These are phyloP conservation scores for Mechanitis messenoides DNA, from an alignment of 2,888 invertebrate genomes.

Conservation along the genomic window DNA sequence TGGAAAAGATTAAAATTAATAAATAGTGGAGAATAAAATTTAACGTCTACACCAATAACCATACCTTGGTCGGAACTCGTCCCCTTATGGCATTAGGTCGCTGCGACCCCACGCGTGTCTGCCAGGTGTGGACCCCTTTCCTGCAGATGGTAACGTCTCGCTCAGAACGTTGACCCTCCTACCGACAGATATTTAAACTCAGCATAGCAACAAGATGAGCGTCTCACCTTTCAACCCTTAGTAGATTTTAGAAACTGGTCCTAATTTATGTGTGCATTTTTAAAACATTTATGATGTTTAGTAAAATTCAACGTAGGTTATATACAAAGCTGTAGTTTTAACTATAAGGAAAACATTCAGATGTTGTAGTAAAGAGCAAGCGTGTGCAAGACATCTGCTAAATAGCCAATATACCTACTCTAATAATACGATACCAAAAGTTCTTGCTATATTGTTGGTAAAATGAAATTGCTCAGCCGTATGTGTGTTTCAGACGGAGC, in stretches of 20 bases:
- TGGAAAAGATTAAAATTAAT: too few species aligned
- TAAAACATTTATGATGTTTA: too few species aligned
- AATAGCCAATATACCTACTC: too few species aligned
- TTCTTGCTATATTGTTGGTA: background rate
- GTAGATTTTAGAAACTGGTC: too few species aligned
- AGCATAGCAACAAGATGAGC: constrained; percentile 26
- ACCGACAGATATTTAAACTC: constrained; percentile 27
- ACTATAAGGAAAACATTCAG: too few species aligned
- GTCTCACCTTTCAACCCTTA: constrained; percentile 15
- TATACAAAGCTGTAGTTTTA: too few species aligned
- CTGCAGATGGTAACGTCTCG: constrained; percentile 49
- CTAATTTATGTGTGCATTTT: too few species aligned
- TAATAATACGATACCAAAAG: background rate
- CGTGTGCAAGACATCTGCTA: too few species aligned
- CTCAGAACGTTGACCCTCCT: constrained; percentile 40
- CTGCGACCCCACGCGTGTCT: constrained; percentile 58
- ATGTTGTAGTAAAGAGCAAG: too few species aligned
- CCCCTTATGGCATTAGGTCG: constrained; percentile 48
- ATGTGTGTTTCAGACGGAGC: constrained; percentile 88
- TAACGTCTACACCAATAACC: background rate
- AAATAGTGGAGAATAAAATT: background rate
- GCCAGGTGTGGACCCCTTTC: constrained; percentile 62
- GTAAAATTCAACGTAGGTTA: too few species aligned
- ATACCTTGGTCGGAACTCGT: constrained; percentile 32
- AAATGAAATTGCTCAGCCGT: background rate